A percentile compares a stretch with the other conserved stretches of the same genome.
Conservation (phyloP, 2,113 vertebrate genomes). For the Rhinopomastus cyanomelas region DNA sequence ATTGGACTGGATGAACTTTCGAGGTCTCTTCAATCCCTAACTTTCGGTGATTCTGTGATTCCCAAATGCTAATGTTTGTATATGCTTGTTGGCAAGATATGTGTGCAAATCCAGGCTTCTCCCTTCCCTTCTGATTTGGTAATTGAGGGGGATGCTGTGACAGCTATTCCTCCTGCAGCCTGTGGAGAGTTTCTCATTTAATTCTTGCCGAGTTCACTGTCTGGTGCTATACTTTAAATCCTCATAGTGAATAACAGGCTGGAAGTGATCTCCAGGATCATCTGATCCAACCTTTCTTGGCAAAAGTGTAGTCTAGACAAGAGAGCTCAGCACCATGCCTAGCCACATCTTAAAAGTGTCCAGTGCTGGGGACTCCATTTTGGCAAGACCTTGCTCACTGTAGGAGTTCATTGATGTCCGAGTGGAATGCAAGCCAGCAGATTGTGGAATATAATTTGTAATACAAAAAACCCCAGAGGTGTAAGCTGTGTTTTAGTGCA, state of each 20-base stretch:
- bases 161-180: neutral
- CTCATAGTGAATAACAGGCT: neutral
- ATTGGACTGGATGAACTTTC: too few relatives aligned
- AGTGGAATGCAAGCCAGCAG: neutral
- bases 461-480: neutral
- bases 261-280: neutral
- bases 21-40: too few relatives aligned
- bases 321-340: neutral
- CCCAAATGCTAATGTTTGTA: neutral
- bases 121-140: neutral
- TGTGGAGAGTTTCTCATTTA: neutral
- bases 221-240: neutral
- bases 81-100: neutral
- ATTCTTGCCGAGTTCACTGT: neutral
- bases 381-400: neutral
- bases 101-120: slow-evolving; percentile 12
- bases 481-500: neutral
- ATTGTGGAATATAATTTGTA: neutral
- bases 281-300: neutral
- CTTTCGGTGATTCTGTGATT: too few relatives aligned
- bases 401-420: neutral
- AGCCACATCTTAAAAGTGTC: neutral
- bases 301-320: neutral
- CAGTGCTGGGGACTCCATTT: neutral
- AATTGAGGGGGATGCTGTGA: neutral